Percentiles rank a stretch among this genome's conserved stretches.
These are phyloP conservation scores for Eupithecia pulchellata DNA, from an alignment of 2,888 invertebrate genomes.

Conservation along the genomic window DNA sequence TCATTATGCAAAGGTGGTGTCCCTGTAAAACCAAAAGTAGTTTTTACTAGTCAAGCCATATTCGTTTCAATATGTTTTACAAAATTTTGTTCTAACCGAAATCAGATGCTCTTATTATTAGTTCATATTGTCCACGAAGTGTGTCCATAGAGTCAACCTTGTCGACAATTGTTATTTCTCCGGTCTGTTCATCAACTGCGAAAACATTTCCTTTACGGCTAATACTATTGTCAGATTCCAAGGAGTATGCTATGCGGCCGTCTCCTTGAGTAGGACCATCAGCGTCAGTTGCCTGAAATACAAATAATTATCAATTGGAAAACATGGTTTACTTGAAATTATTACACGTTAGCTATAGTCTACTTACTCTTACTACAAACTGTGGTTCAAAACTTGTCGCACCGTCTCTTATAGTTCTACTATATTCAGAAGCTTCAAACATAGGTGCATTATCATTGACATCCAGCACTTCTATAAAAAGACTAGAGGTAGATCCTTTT, in stretches of 20 bases:
- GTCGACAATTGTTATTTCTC: slow-evolving; percentile 88
- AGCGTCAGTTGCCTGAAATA: slow-evolving; percentile 88
- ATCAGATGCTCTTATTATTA: slow-evolving; percentile 89
- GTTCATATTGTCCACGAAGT: slow-evolving; percentile 89
- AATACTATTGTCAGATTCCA: slow-evolving; percentile 89
- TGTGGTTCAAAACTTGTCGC: slow-evolving; percentile 92
- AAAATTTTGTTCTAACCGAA: slow-evolving; percentile 78
- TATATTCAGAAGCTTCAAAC: slow-evolving; percentile 89
- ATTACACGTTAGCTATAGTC: slow-evolving; percentile 5
- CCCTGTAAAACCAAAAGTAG: slow-evolving; percentile 64
- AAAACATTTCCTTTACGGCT: slow-evolving; percentile 87
- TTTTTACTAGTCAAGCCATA: neutral
- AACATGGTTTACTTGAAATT: neutral
- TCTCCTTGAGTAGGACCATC: slow-evolving; percentile 91
- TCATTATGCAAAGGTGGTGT: slow-evolving; percentile 88
- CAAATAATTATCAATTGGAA: slow-evolving; percentile 11
- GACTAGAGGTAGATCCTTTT: slow-evolving; percentile 88
- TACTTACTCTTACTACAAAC: slow-evolving; percentile 88
- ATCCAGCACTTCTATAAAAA: slow-evolving; percentile 89
- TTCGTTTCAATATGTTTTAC: neutral
- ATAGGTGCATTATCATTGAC: slow-evolving; percentile 91
- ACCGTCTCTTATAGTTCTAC: slow-evolving; percentile 91
- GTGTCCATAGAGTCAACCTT: slow-evolving; percentile 90
- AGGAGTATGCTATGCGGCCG: slow-evolving; percentile 87
- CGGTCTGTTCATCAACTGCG: slow-evolving; percentile 88